These are phyloP conservation scores for Thomomys bottae DNA, from an alignment of 2,113 vertebrate species.

Conservation along the genomic window DNA sequence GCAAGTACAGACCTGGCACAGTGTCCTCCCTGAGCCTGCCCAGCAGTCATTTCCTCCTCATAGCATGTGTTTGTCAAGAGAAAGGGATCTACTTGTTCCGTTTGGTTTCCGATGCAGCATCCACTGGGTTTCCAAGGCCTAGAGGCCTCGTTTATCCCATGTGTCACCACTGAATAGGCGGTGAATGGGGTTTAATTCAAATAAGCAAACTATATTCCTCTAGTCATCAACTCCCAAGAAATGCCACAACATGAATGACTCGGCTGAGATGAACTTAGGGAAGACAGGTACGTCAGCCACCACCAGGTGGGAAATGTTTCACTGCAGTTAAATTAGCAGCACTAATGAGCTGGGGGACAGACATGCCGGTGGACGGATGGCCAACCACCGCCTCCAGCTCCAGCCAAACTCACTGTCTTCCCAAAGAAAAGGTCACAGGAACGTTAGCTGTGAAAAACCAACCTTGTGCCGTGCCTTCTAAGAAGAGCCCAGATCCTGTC, in stretches of 20 bases:
- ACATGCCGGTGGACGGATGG: background rate
- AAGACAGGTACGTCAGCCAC: background rate
- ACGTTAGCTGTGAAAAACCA: background rate
- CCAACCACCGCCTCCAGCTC: background rate
- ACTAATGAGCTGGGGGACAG: background rate
- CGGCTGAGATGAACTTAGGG: background rate
- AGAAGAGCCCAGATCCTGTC: background rate
- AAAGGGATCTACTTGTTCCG: background rate
- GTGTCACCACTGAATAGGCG: conserved; percentile 37
- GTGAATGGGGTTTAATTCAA: conserved; percentile 59
- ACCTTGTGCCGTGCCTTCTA: background rate
- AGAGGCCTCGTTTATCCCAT: background rate
- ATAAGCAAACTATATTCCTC: conserved; percentile 35
- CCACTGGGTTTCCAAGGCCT: background rate
- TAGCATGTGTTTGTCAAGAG: background rate
- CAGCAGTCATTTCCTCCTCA: background rate
- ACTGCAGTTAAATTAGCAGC: background rate
- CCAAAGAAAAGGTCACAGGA: conserved; percentile 10
- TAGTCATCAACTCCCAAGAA: conserved; percentile 46
- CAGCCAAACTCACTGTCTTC: background rate
- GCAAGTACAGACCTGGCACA: background rate
- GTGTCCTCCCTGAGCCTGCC: background rate
- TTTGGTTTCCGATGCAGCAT: background rate
- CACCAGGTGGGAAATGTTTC: background rate
- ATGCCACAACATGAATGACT: conserved; percentile 53